Conservation (phyloP, 64 coral and sea anemone genomes). For the Hydrozoanthus tunicans region DNA sequence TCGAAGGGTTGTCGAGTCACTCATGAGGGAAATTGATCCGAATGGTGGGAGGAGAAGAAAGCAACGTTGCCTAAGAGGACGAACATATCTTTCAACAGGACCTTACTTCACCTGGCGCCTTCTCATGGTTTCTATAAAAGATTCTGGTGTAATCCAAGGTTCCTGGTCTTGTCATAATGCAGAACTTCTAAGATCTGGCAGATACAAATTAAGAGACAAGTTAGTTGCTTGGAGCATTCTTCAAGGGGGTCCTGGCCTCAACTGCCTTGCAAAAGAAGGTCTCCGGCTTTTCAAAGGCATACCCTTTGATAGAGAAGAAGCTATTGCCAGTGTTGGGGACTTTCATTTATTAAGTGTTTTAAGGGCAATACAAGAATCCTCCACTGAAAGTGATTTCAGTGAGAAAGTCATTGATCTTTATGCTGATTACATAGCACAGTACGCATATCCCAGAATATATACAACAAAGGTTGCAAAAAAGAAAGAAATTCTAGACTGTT, state of each 20-base stretch:
- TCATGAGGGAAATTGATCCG: not conserved
- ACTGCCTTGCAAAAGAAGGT: conserved; percentile 25
- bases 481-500: conserved; percentile 54
- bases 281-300: conserved; percentile 36
- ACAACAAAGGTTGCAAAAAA: conserved; percentile 40
- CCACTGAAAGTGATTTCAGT: conserved; percentile 16
- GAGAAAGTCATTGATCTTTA: conserved; percentile 3
- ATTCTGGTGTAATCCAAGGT: conserved; percentile 48
- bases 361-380: not conserved
- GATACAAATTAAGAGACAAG: conserved; percentile 40
- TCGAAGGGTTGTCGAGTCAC: conserved; percentile 1
- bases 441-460: conserved; percentile 65
- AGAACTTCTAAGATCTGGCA: conserved; percentile 38
- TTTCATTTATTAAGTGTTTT: conserved; percentile 32
- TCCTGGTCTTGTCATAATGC: conserved; percentile 63
- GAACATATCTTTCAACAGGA: conserved; percentile 70
- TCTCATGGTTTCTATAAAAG: conserved; percentile 37
- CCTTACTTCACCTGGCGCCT: conserved; percentile 62
- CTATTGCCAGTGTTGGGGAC: conserved; percentile 33
- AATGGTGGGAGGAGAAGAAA: conserved; percentile 5
- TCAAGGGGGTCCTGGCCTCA: conserved; percentile 55
- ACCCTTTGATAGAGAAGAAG: conserved; percentile 1
- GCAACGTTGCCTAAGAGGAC: not conserved
- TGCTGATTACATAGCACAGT: conserved; percentile 52
- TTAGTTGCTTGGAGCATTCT: conserved; percentile 53